Percentiles rank a stretch among this genome's conserved stretches.
Conservation (phyloP, 2,888 invertebrate species). For the Eubasilissa splendida region DNA sequence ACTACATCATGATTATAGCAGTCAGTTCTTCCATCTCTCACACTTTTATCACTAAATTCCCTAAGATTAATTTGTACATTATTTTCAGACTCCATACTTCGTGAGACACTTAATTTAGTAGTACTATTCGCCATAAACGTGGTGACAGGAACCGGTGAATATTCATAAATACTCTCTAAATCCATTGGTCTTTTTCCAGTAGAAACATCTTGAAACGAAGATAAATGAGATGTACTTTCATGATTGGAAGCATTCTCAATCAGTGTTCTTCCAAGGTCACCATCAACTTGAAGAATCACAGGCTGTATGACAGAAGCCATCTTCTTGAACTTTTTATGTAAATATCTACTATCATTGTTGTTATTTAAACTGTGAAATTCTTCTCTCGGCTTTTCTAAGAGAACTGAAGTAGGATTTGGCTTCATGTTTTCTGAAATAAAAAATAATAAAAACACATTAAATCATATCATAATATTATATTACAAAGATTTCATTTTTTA, state of each 20-base stretch:
- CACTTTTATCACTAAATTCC: constrained; percentile 56
- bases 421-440: constrained; percentile 68
- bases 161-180: neutral
- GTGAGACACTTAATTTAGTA: constrained; percentile 16
- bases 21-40: constrained; percentile 40
- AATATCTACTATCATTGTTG: constrained; percentile 82
- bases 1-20: constrained; percentile 42
- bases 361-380: constrained; percentile 68
- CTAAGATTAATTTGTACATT: constrained; percentile 74
- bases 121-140: constrained; percentile 31
- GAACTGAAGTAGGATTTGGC: constrained; percentile 70
- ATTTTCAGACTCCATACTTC: constrained; percentile 63
- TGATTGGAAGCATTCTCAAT: constrained; percentile 25
- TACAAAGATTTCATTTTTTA: neutral
- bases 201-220: constrained; percentile 40
- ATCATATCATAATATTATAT: neutral
- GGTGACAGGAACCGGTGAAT: constrained; percentile 22
- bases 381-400: constrained; percentile 68
- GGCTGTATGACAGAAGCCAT: constrained; percentile 76
- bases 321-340: constrained; percentile 95
- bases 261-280: constrained; percentile 30
- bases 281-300: constrained; percentile 43
- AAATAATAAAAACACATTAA: constrained; percentile 29
- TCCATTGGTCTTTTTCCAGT: constrained; percentile 22
- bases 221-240: constrained; percentile 47